Base-by-base conservation (phyloP, 2,888 invertebrate species). In the Amiota mariae region DNA sequence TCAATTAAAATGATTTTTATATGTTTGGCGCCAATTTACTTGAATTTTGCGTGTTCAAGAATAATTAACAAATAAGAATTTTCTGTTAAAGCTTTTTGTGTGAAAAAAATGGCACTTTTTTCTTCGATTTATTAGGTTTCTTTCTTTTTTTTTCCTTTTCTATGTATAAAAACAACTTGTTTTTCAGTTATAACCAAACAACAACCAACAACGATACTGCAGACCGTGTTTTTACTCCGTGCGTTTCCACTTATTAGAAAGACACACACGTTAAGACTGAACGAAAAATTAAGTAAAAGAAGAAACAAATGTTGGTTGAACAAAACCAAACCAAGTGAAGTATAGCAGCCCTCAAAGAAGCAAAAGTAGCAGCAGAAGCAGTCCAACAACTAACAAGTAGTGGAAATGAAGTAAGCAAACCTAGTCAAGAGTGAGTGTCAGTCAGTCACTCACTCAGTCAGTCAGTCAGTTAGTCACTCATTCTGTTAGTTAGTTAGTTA, bases 241-340 rank as follows among this genome's bases (percentile, higher is more conserved):
- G 80, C 82, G 84, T 80, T 82, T 81, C 76, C 36, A 36, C 24
- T 79, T 72, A 74, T 71, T 71, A 63, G 78, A 77, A 24, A 79
- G 79, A 82, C 79, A 80, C 79, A 79, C 81, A 85, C 88, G 88
- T 85, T 84, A 84, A 85, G 87, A 87, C 81, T 87, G 83, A 89
- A 88, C 78, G 82, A 59, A 15, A 15, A 63, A 63, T 36, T 8
- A 78, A 80, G 84, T 73, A 80, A 82, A 82, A 82, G 82, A 82
- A 82, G 83, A 85, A 81, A 80, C 84, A 81, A 81, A 84, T 81
- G 82, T 84, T 81, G 82, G 79, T 77, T 78, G 76, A 79, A 84
- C 78, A 76, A 79, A 82, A 81, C 79, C 85, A 79, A 61, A 47
- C 46, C 46, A 66, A 59, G 12, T 63, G 56, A 56, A 36, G 36